These are phyloP conservation scores for Aurelia coerulea DNA, from an alignment of 30 jellyfish, hydroid and myxozoan genomes.

Conservation along the genomic window DNA sequence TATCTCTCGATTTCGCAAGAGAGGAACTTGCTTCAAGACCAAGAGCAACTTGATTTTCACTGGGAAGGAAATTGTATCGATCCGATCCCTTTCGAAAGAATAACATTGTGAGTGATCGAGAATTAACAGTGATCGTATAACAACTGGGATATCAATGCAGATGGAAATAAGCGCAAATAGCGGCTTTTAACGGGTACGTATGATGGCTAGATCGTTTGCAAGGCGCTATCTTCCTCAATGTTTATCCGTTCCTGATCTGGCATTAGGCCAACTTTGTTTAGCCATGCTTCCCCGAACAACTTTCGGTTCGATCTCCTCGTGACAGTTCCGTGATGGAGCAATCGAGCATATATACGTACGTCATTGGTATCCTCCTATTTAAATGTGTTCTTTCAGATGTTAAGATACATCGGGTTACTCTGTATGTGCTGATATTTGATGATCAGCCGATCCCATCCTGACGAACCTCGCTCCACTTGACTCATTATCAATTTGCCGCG, in stretches of 20 bases:
- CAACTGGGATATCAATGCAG: neutral
- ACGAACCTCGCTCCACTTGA: too few relatives aligned
- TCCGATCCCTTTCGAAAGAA: conserved; percentile 5
- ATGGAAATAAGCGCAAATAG: conserved; percentile 11
- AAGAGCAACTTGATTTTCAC: conserved; percentile 1
- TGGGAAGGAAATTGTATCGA: conserved; percentile 15
- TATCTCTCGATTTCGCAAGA: neutral
- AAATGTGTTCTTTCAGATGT: neutral
- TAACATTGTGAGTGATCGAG: conserved; percentile 8
- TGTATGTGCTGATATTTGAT: too few relatives aligned
- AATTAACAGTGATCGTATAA: neutral
- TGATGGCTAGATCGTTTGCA: neutral
- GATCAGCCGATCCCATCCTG: too few relatives aligned
- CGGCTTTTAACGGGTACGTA: conserved; percentile 22
- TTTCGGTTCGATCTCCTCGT: conserved; percentile 26
- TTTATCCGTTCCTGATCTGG: conserved; percentile 22
- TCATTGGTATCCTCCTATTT: neutral
- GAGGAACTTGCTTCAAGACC: neutral
- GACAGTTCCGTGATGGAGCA: conserved; percentile 5
- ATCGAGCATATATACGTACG: neutral
- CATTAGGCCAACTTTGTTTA: conserved; percentile 59
- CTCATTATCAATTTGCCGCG: conserved; percentile 61
- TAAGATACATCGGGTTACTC: neutral
- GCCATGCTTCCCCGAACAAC: conserved; percentile 60
- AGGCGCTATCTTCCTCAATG: conserved; percentile 33